Evolutionary conservation across 1,140 invertebrate species (phyloP).

Genomic region (Ceratina japonica): DNA sequence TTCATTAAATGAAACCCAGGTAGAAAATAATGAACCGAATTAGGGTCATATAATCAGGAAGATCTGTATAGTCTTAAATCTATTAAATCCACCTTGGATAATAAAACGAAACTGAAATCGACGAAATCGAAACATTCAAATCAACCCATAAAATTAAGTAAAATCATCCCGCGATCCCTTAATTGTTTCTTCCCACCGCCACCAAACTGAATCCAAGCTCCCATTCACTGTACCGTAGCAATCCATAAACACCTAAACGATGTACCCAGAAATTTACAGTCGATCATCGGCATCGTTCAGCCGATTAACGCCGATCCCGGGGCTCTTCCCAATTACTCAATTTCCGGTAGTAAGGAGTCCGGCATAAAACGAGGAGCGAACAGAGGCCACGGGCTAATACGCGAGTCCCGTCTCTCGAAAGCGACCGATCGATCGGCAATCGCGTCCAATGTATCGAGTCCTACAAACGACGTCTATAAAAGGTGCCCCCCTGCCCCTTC

Average conservation of each 20-base stretch:
- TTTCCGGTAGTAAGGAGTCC: neutral
- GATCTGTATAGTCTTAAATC: too few relatives aligned
- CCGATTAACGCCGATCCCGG: slow-evolving; percentile 11
- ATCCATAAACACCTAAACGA: too few relatives aligned
- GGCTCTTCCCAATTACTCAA: neutral
- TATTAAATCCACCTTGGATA: neutral
- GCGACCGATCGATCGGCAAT: slow-evolving; percentile 54
- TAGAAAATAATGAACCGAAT: too few relatives aligned
- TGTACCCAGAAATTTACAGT: neutral
- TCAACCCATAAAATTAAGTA: neutral
- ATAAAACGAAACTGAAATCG: neutral
- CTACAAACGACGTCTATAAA: slow-evolving; percentile 66
- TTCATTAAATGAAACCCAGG: too few relatives aligned
- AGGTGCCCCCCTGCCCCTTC: slow-evolving; percentile 47
- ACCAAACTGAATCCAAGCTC: neutral
- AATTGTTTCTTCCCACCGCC: neutral
- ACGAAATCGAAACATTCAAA: too few relatives aligned
- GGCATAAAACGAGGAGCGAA: neutral
- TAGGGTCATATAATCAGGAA: too few relatives aligned
- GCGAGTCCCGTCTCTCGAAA: neutral
- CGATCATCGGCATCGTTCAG: neutral
- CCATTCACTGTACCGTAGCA: neutral
- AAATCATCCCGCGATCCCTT: slow-evolving; percentile 20
- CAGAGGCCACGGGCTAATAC: slow-evolving; percentile 1
- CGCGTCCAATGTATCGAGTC: slow-evolving; percentile 64